Base-by-base conservation (phyloP, 2,888 invertebrate species). In the Pachycephus smyrnensis region DNA sequence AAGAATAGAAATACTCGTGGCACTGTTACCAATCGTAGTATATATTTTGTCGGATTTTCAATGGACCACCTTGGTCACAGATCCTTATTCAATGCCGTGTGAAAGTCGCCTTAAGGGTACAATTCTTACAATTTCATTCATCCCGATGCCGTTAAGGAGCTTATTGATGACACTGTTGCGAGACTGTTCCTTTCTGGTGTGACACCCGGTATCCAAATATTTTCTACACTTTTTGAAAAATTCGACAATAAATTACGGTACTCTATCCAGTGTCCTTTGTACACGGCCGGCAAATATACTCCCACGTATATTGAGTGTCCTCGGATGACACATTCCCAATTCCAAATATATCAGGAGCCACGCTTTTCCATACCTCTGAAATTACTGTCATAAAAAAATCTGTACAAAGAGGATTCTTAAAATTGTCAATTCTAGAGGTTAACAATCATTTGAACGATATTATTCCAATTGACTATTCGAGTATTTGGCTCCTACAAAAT, bases 401-500 rank as follows among this genome's bases (percentile, higher is more conserved):
- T 55, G 23, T 23, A 23, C 6, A 9, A 23, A 55, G 55, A 15
- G n/a, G n/a, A 23, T 23, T 55, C 23, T 9, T 6, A 0, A 55
- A 55, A 55, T 55, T 55, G 23, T 55, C 9, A 55, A 55, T 55
- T 55, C 9, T 55, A 23, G 23, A 55, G 2, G 9, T 55, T 55
- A 55, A 55, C 23, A 55, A 55, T 55, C 55, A 9, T 55, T 55
- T 55, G 9, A 55, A 55, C 23, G 23, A 55, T 23, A 55, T 55
- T 55, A 55, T 23, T 23, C 9, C 55, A 9, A 23, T 23, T 55
- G 23, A 23, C 55, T 55, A 23, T 55, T 55, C 73, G 68, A 75
- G 73, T 33, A 75, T 78, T 76, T 71, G 68, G 68, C 32, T 78
- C 68, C 69, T 73, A 75, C 36, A 78, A 76, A 75, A 30, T 71